A percentile compares a stretch with the other conserved stretches of the same genome.
Conservation (phyloP, 2,113 vertebrate genomes). For the Thinocorus orbignyianus region DNA sequence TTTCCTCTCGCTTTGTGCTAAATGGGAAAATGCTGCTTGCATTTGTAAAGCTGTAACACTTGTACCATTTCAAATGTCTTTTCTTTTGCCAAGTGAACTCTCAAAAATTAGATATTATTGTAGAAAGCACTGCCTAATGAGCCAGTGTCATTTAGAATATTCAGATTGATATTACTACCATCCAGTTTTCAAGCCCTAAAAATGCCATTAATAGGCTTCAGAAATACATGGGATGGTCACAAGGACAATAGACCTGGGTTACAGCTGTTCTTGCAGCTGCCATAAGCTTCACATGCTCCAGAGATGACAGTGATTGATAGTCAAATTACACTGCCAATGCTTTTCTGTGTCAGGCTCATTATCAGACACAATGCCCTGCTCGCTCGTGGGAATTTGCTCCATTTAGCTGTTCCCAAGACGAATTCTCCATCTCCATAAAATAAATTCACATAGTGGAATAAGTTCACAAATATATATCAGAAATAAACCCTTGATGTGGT, state of each 20-base stretch:
- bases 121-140: constrained; percentile 64
- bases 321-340: constrained; percentile 68
- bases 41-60: constrained; percentile 53
- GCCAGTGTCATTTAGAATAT: constrained; percentile 66
- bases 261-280: constrained; percentile 76
- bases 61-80: constrained; percentile 36
- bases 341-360: constrained; percentile 68
- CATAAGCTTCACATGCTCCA: constrained; percentile 47
- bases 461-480: neutral
- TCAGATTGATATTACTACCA: constrained; percentile 26
- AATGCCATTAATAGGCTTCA: constrained; percentile 42
- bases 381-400: constrained; percentile 15
- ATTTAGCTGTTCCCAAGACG: neutral
- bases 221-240: constrained; percentile 30
- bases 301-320: constrained; percentile 73
- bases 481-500: neutral
- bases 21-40: constrained; percentile 25
- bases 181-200: constrained; percentile 39
- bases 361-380: constrained; percentile 44
- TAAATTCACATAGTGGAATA: neutral
- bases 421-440: neutral
- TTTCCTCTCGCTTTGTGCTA: constrained; percentile 49
- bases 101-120: constrained; percentile 72
- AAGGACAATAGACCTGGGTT: constrained; percentile 57
- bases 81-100: constrained; percentile 63